Base-by-base conservation (phyloP, 1,140 invertebrate genomes). In the Episyrphus balteatus region DNA sequence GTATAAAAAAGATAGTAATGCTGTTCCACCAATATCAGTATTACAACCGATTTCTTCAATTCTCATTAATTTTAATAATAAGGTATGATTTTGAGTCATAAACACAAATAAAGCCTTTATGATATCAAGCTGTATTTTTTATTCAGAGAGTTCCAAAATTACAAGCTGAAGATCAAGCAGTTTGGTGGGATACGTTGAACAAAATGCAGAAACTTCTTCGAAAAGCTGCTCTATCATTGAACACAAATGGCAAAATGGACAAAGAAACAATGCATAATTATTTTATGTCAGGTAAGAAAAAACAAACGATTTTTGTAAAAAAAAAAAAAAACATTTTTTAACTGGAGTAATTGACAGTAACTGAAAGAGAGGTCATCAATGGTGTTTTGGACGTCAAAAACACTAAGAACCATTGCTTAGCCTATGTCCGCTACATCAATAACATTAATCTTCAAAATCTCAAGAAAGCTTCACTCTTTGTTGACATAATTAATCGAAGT, bases 1-100 rank as follows among this genome's bases (percentile, higher is more conserved):
- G 95, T 98, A 98, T 68, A 86, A 91, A 62, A 91, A 93, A 48
- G 95, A 99, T 61, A 84, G 84, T 41, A 99, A 98, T 66, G 88
- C 92, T 0, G 92, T 98, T 3, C 88, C 88, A 1, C 83, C 92
- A 0, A 85, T 93, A 2, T 96, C 89, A 21, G 85, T 97, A 18
- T 71, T 98, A 1, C 94, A 98, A 61, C 93, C 94, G 1, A 98
- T 98, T 52, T 97, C 92, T 6, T 95, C 93, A 1, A 96, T 98
- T 61, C 72, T 97, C 8, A 83, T 94, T 50, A 97, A 98, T 67
- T 99, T 98, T 61, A 98, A 97, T 64, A 98, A 98, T 59, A 98
- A 98, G 79, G 92, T 94, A 68, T 46, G 36, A 19, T 19, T 21
- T 46, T 49, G 30, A 38, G 5, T 14, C 5, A 18, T 36, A 33